Evolutionary conservation across 2,113 vertebrate species (phyloP).

Genomic region (Nycticryphes semicollaris): DNA sequence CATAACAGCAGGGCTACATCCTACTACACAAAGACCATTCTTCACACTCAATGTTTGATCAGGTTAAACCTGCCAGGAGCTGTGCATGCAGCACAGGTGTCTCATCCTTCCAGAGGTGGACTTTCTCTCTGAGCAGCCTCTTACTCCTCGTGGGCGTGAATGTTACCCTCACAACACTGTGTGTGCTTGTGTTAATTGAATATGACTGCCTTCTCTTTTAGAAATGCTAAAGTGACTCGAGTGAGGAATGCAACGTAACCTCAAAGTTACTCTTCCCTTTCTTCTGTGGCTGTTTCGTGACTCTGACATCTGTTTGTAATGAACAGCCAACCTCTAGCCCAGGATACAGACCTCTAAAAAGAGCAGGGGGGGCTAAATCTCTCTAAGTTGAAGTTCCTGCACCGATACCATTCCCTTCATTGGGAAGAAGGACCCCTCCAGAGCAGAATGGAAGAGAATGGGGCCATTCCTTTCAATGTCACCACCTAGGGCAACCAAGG

Average conservation of each 20-base stretch:
- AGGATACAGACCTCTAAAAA: background rate
- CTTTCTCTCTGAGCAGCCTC: background rate
- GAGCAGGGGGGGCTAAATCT: background rate
- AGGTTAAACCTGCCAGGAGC: background rate
- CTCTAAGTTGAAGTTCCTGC: background rate
- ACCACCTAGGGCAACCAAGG: background rate
- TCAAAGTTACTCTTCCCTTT: background rate
- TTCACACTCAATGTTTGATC: background rate
- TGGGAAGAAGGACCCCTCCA: background rate
- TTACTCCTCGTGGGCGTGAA: background rate
- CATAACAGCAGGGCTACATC: background rate
- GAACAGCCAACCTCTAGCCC: background rate
- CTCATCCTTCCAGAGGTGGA: background rate
- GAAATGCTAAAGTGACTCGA: background rate
- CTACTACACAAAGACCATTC: background rate
- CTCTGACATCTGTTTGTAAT: background rate
- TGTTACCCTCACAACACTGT: background rate
- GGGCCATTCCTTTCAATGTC: background rate
- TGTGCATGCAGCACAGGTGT: background rate
- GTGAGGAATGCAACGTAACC: background rate
- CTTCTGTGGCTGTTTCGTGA: background rate
- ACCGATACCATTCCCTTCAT: background rate
- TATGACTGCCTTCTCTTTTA: background rate
- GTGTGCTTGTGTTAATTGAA: background rate
- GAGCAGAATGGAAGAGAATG: background rate